These are phyloP conservation scores for Drosophila bifasciata DNA, from an alignment of 1,140 invertebrate species.

Conservation along the genomic window DNA sequence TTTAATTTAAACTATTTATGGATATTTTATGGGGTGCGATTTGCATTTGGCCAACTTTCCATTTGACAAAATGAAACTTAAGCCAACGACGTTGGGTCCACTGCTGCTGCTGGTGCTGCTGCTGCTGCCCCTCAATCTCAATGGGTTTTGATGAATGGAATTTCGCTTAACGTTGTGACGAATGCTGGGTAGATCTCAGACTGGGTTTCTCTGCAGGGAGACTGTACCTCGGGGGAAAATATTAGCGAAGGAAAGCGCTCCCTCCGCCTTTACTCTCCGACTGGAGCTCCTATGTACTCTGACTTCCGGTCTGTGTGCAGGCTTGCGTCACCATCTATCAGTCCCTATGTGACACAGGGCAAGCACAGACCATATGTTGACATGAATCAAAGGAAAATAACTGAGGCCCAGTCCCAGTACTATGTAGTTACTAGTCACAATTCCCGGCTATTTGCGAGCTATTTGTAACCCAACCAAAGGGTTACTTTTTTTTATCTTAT, in stretches of 20 bases:
- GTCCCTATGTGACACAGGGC: conserved; percentile 11
- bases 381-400: conserved; percentile 16
- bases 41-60: conserved; percentile 53
- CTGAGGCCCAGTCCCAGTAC: background rate
- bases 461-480: conserved; percentile 29
- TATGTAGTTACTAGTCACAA: too few species aligned
- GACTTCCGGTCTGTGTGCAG: conserved; percentile 18
- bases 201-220: background rate
- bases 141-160: conserved; percentile 23
- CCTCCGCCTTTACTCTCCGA: too few species aligned
- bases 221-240: too few species aligned
- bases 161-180: conserved; percentile 29
- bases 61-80: conserved; percentile 22
- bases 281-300: too few species aligned
- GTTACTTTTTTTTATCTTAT: conserved; percentile 47
- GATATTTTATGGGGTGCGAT: conserved; percentile 42
- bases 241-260: too few species aligned
- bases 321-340: conserved; percentile 25
- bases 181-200: conserved; percentile 15
- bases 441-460: background rate
- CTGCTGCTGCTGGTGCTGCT: background rate
- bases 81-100: background rate
- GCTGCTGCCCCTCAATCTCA: conserved; percentile 7
- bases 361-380: conserved; percentile 44
- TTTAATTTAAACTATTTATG: conserved; percentile 53